These are phyloP conservation scores for Agonopterix arenella DNA, from an alignment of 2,888 invertebrate species.

Conservation along the genomic window DNA sequence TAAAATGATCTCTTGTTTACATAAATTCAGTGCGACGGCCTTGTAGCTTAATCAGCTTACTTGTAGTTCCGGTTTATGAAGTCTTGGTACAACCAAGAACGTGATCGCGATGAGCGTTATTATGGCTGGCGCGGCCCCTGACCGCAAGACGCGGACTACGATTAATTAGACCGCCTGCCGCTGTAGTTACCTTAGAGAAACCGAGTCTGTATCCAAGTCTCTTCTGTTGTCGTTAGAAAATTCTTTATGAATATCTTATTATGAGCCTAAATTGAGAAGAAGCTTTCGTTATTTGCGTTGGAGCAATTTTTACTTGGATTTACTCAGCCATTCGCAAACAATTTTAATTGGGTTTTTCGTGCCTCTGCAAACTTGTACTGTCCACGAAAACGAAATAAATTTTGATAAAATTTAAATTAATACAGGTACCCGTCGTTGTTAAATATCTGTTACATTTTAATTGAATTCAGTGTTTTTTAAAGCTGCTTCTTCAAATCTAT, in stretches of 20 bases:
- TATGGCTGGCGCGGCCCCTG: too few species aligned
- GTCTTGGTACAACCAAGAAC: too few species aligned
- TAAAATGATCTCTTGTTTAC: too few species aligned
- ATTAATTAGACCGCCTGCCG: too few species aligned
- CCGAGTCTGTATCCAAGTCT: conserved; percentile 1
- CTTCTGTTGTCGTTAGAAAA: conserved; percentile 54
- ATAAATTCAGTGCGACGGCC: too few species aligned
- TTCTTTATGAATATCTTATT: conserved; percentile 72
- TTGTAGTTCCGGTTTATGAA: too few species aligned
- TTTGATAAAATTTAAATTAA: conserved; percentile 23
- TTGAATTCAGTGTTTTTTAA: conserved; percentile 4
- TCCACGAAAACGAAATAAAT: conserved; percentile 39
- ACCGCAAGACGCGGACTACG: too few species aligned
- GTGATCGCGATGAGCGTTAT: too few species aligned
- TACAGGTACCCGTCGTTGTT: neutral
- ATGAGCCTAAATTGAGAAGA: conserved; percentile 62
- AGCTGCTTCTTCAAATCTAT: neutral
- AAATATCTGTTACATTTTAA: neutral
- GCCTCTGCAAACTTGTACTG: conserved; percentile 56
- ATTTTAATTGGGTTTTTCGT: conserved; percentile 69
- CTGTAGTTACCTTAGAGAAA: too few species aligned
- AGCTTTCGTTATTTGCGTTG: conserved; percentile 64
- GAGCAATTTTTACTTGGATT: conserved; percentile 58
- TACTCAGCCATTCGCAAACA: conserved; percentile 66
- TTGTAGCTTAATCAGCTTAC: too few species aligned